phyloP scores from a whole-genome alignment of 2,888 invertebrate genomes.

The Deroplatys truncata region DNA sequence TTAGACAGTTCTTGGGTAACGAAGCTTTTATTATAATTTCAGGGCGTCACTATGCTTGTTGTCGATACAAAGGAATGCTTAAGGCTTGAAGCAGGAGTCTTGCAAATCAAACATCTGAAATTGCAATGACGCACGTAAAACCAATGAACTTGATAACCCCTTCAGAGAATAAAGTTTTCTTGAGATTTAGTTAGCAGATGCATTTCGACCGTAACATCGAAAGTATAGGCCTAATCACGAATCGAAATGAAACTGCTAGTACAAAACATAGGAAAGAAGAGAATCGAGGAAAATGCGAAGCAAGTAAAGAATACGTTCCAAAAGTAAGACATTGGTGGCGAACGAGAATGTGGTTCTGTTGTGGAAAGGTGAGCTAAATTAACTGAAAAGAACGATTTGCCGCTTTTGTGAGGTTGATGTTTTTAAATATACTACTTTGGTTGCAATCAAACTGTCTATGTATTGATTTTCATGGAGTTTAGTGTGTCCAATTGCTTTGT shows the following conservation, averaged over 20 bases:
- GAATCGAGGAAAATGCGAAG: not conserved
- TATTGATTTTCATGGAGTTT: too few species aligned
- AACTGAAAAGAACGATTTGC: not conserved
- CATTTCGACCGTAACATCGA: not conserved
- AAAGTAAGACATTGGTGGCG: not conserved
- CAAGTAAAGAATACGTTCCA: not conserved
- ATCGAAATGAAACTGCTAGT: not conserved
- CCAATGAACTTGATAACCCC: too few species aligned
- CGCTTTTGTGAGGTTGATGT: not conserved
- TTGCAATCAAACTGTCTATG: not conserved
- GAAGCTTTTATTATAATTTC: too few species aligned
- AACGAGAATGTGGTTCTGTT: constrained; percentile 8
- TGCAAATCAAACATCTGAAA: too few species aligned
- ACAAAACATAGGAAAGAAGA: not conserved
- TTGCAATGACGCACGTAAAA: too few species aligned
- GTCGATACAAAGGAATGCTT: too few species aligned
- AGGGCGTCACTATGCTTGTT: too few species aligned
- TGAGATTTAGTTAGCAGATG: too few species aligned
- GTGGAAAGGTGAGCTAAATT: constrained; percentile 1
- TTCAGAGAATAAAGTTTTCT: too few species aligned
- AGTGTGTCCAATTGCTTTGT: too few species aligned
- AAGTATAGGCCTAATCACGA: not conserved
- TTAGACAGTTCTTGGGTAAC: too few species aligned
- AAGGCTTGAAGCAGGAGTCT: too few species aligned
- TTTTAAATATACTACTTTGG: not conserved